These are phyloP conservation scores for Hormaphis cornu DNA, from an alignment of 1,140 invertebrate genomes.

Conservation along the genomic window DNA sequence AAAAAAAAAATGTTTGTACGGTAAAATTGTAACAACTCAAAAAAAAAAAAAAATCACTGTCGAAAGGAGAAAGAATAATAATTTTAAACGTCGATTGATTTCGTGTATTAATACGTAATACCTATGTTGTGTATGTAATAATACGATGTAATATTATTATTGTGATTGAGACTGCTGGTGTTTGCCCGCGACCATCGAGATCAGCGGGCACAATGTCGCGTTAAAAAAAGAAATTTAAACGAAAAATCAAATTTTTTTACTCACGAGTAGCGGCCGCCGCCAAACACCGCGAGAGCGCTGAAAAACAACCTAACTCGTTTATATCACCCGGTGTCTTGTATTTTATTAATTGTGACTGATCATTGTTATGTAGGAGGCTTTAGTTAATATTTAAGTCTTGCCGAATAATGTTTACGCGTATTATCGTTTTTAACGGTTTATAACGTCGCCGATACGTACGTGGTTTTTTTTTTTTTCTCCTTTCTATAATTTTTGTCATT, in stretches of 20 bases:
- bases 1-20: neutral
- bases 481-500: neutral
- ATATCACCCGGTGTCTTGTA: conserved; percentile 29
- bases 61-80: conserved; percentile 9
- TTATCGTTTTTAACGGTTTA: conserved; percentile 1
- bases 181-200: neutral
- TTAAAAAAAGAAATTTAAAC: neutral
- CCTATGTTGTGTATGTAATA: neutral
- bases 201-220: neutral
- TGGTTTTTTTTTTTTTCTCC: too few species aligned
- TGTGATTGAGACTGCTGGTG: conserved; percentile 20
- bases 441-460: too few species aligned
- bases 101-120: neutral
- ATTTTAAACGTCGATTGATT: too few species aligned
- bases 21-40: neutral
- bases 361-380: conserved; percentile 25
- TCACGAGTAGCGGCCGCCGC: neutral
- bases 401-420: conserved; percentile 25
- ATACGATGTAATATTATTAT: neutral
- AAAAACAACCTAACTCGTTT: neutral
- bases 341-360: conserved; percentile 30
- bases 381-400: conserved; percentile 23
- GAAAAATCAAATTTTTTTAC: neutral
- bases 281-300: neutral
- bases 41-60: neutral